phyloP scores from a whole-genome alignment of 1,140 invertebrate species.

The Pseudomyrmex gracilis region DNA sequence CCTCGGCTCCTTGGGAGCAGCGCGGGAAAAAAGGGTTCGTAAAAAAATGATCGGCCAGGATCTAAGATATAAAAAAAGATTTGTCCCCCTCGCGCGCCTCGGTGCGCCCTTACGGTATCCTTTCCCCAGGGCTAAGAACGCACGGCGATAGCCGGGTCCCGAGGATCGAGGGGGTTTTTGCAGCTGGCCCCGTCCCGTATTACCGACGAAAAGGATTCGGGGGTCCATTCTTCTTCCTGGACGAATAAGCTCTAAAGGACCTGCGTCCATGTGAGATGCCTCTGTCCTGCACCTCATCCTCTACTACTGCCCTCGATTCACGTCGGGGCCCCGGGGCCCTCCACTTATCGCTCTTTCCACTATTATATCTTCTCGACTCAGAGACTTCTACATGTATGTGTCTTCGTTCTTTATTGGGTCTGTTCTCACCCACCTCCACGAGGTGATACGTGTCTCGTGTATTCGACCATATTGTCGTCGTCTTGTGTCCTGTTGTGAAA shows the following conservation, averaged over 20 bases:
- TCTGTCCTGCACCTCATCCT: constrained; percentile 74
- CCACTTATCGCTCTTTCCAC: constrained; percentile 72
- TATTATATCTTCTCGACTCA: constrained; percentile 49
- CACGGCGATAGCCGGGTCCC: constrained; percentile 53
- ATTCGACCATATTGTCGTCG: constrained; percentile 30
- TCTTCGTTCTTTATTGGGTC: constrained; percentile 21
- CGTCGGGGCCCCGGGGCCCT: constrained; percentile 65
- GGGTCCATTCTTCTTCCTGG: constrained; percentile 81
- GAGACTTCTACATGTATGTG: constrained; percentile 57
- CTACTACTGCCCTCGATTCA: constrained; percentile 75
- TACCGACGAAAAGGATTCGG: constrained; percentile 82
- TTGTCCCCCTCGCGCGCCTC: constrained; percentile 69
- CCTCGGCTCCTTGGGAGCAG: constrained; percentile 49
- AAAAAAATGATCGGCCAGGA: constrained; percentile 83
- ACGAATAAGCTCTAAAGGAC: constrained; percentile 84
- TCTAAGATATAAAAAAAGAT: constrained; percentile 81
- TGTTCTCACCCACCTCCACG: constrained; percentile 42
- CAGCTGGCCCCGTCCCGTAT: constrained; percentile 81
- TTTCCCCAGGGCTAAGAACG: constrained; percentile 77
- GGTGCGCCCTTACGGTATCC: constrained; percentile 74
- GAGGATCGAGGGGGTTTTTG: constrained; percentile 79
- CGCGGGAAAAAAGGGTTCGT: constrained; percentile 81
- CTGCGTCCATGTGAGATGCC: constrained; percentile 81
- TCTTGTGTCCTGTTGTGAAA: constrained; percentile 16
- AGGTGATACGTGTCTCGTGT: constrained; percentile 17